Evolutionary conservation across 2,888 invertebrate genomes (phyloP), one percentile per base, ranked within the genome.

Genomic region (Eupithecia abbreviata): DNA sequence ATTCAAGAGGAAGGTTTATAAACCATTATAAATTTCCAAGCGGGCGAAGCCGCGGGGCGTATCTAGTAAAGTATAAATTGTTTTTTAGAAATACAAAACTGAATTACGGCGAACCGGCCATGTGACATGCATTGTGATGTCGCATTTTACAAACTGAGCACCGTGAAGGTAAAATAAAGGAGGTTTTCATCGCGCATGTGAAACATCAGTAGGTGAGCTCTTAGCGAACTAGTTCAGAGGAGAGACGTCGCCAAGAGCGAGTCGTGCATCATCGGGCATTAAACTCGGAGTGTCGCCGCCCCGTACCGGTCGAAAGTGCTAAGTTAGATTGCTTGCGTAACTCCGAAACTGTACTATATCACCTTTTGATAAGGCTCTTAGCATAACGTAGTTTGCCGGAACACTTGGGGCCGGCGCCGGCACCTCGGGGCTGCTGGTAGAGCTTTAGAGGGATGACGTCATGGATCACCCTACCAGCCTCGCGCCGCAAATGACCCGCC

Each of bases 251-350:
- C 55, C 55, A 18, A 58, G 55, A 58, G 55, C 55, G 55, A 58
- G 55, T 58, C 75, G 75, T 80, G 73, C 76, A 78, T 78, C 77
- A 80, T 78, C 75, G 78, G 66, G 78, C 80, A 77, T 78, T 77
- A 76, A 72, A 72, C 72, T 68, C 51, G 68, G 49, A 30, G 18
- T 15, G 13, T 12, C 41, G 30, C 12, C 65, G 73, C 15, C 62
- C 30, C 30, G 30, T 30, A 30, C 49, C 55, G 49, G 74, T 74
- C 76, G 73, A 75, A 73, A 76, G 77, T 80, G 77, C 73, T 77
- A 77, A 80, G 80, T 80, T 79, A 80, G 80, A 79, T 80, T 77
- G 79, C 75, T 77, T 71, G 67, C 75, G 72, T 76, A 80, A 80
- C 80, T 80, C 71, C 67, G 41, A 55, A 58, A 77, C 72, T 76